Conservation (phyloP, 2,113 vertebrate species). For the Hippotragus niger region DNA sequence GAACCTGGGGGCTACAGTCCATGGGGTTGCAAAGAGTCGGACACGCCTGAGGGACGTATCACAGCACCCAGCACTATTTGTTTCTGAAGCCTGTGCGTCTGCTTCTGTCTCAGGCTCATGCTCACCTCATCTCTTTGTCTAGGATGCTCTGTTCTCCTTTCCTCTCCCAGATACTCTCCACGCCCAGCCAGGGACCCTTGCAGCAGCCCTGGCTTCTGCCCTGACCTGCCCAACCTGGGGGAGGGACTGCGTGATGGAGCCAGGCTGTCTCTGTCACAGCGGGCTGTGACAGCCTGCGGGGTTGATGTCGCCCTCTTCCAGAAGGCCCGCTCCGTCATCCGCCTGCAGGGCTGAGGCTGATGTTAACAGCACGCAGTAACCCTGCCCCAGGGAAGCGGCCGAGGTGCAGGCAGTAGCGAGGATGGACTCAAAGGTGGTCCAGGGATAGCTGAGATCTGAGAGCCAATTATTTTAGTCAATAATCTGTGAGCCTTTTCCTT, state of each 20-base stretch:
- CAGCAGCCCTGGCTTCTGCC: background rate
- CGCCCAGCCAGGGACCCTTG: background rate
- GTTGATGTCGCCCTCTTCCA: conserved; percentile 40
- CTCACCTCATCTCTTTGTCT: conserved; percentile 41
- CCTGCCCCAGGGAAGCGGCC: conserved; percentile 29
- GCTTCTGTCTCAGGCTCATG: background rate
- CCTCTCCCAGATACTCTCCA: accelerated
- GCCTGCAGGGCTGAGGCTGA: background rate
- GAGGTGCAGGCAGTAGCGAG: background rate
- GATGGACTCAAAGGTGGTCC: background rate
- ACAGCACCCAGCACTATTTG: background rate
- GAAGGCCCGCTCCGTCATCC: conserved; percentile 42
- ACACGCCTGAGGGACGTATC: background rate
- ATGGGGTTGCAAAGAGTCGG: background rate
- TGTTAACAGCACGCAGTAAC: background rate
- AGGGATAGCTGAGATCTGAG: background rate
- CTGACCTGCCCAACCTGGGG: conserved; percentile 20
- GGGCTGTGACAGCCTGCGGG: conserved; percentile 32
- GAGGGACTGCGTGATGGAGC: conserved; percentile 29
- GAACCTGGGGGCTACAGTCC: background rate
- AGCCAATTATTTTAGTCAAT: conserved; percentile 6
- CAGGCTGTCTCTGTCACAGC: conserved; percentile 22
- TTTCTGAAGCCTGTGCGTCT: accelerated
- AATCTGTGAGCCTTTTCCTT: background rate
- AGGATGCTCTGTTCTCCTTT: background rate